Evolutionary conservation across 1,140 invertebrate species (phyloP).

Genomic region (Trialeurodes vaporariorum): DNA sequence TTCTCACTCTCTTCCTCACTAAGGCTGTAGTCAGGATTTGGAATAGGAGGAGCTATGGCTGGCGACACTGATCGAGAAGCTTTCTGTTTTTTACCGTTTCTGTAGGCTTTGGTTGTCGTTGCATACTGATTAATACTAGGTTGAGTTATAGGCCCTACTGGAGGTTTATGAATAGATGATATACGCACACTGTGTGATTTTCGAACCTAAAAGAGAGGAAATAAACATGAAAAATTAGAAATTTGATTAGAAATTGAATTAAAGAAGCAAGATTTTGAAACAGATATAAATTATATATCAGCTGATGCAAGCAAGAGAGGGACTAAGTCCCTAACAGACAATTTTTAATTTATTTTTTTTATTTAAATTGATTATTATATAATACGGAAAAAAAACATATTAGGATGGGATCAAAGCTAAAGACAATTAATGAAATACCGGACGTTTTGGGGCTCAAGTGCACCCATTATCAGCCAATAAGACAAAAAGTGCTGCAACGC

Average conservation of each 20-base stretch:
- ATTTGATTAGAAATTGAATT: slow-evolving; percentile 10
- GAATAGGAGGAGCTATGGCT: slow-evolving; percentile 56
- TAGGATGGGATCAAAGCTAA: too few relatives aligned
- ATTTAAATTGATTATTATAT: too few relatives aligned
- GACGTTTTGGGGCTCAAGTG: too few relatives aligned
- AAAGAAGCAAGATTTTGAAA: too few relatives aligned
- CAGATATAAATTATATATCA: too few relatives aligned
- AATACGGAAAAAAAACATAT: too few relatives aligned
- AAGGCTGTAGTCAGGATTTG: slow-evolving; percentile 79
- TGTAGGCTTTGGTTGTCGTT: neutral
- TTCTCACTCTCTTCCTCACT: slow-evolving; percentile 52
- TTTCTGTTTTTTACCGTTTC: neutral
- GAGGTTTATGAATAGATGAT: neutral
- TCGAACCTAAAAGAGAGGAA: slow-evolving; percentile 38
- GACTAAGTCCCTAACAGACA: too few relatives aligned
- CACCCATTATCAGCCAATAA: too few relatives aligned
- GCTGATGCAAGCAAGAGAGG: too few relatives aligned
- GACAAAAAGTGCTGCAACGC: too few relatives aligned
- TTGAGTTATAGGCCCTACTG: neutral
- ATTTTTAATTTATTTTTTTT: too few relatives aligned
- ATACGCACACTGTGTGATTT: slow-evolving; percentile 45
- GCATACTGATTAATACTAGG: neutral
- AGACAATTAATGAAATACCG: too few relatives aligned
- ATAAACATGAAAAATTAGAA: neutral
- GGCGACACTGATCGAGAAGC: neutral